Percentiles rank a stretch among this genome's conserved stretches.
Evolutionary conservation across 2,113 vertebrate genomes (phyloP).

Genomic region (Actinemys pallida): DNA sequence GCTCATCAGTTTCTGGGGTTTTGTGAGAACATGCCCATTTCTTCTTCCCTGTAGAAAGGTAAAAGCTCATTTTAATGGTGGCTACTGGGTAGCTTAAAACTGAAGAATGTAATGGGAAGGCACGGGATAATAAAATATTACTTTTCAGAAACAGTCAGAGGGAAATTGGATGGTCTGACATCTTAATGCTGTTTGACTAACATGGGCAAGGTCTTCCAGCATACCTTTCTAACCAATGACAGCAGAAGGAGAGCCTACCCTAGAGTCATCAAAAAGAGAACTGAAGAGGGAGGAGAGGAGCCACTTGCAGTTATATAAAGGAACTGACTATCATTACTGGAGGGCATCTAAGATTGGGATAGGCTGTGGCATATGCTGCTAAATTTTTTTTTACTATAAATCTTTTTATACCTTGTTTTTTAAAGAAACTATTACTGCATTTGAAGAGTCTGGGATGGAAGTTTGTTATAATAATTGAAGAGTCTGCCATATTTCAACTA

Average conservation of each 20-base stretch:
- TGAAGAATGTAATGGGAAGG: neutral
- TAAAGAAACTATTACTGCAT: neutral
- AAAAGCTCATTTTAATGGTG: neutral
- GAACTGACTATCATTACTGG: neutral
- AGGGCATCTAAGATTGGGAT: neutral
- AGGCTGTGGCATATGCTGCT: neutral
- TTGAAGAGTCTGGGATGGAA: neutral
- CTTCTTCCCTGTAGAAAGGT: neutral
- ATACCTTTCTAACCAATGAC: slow-evolving; percentile 4
- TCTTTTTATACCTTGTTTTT: neutral
- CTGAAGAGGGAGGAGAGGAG: neutral
- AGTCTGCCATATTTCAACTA: neutral
- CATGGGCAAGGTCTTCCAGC: neutral
- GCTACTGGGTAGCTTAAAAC: neutral
- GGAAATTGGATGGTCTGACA: neutral
- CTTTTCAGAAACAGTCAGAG: rapidly evolving
- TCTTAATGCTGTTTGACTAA: neutral
- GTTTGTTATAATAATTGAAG: neutral
- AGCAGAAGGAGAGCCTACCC: neutral
- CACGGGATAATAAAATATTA: neutral
- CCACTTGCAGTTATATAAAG: neutral
- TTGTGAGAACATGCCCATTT: neutral
- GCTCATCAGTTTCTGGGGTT: neutral
- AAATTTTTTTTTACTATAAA: neutral
- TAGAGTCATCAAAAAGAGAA: neutral